Conservation (phyloP, 2,797 vertebrate genomes). For the Gila robusta region DNA sequence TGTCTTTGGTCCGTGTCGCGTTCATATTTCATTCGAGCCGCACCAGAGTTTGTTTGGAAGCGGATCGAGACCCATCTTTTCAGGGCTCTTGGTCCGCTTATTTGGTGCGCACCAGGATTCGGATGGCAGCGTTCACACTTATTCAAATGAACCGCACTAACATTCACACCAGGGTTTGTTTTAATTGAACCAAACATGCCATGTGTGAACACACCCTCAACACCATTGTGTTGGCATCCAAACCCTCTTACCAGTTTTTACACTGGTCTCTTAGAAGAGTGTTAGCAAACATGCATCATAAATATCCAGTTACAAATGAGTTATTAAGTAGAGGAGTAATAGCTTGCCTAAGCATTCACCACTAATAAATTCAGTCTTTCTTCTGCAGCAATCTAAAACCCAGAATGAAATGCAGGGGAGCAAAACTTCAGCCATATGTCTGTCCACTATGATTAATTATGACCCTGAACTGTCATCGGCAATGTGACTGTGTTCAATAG, state of each 20-base stretch:
- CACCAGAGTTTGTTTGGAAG: too few species aligned
- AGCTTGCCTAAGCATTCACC: neutral
- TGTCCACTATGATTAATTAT: constrained; percentile 47
- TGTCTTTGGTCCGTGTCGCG: too few species aligned
- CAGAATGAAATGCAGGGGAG: constrained; percentile 36
- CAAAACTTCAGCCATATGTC: constrained; percentile 30
- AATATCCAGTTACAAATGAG: neutral
- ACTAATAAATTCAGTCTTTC: neutral
- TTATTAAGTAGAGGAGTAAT: neutral
- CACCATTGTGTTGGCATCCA: neutral
- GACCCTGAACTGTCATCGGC: constrained; percentile 44
- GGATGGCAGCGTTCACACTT: too few species aligned
- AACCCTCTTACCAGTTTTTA: neutral
- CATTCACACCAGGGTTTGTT: too few species aligned
- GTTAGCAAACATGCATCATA: neutral
- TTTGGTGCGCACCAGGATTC: too few species aligned
- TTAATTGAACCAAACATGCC: too few species aligned
- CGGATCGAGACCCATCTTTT: too few species aligned
- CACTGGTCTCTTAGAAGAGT: neutral
- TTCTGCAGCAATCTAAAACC: constrained; percentile 1
- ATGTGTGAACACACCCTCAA: too few species aligned
- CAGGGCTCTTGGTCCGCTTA: too few species aligned
- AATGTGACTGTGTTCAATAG: constrained; percentile 42
- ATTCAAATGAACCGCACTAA: too few species aligned
- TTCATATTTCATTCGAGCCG: too few species aligned